Evolutionary conservation across 1,140 invertebrate genomes (phyloP).

Genomic region (Zaprionus camerounensis): DNA sequence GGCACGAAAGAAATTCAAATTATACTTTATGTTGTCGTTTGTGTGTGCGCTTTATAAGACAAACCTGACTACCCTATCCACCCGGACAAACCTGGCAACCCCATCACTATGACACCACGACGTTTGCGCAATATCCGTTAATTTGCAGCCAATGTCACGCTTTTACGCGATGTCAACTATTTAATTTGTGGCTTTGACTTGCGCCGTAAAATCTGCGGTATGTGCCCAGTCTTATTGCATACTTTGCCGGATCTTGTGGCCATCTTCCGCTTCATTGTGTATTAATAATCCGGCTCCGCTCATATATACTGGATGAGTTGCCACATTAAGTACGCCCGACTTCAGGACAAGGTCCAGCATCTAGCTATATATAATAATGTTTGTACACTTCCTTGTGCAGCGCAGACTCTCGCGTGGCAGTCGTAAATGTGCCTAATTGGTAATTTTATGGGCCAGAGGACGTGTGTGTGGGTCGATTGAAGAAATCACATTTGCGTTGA

Average conservation of each 20-base stretch:
- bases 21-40: conserved; percentile 83
- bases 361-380: neutral
- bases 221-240: conserved; percentile 80
- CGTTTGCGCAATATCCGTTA: conserved; percentile 40
- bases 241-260: conserved; percentile 47
- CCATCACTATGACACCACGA: conserved; percentile 17
- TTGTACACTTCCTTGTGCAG: conserved; percentile 52
- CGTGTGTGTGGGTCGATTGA: conserved; percentile 30
- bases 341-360: conserved; percentile 24
- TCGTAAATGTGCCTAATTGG: conserved; percentile 81
- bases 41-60: conserved; percentile 60
- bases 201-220: conserved; percentile 71
- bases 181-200: conserved; percentile 83
- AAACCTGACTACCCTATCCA: conserved; percentile 3
- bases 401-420: conserved; percentile 60
- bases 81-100: neutral
- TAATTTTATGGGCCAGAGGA: conserved; percentile 70
- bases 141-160: conserved; percentile 56
- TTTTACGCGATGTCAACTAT: conserved; percentile 75
- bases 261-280: conserved; percentile 68
- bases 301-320: conserved; percentile 43
- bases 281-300: conserved; percentile 71
- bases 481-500: conserved; percentile 40
- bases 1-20: conserved; percentile 83
- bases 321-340: conserved; percentile 37